Conservation (phyloP, 2,797 vertebrate species). For the Okamejei kenojei region DNA sequence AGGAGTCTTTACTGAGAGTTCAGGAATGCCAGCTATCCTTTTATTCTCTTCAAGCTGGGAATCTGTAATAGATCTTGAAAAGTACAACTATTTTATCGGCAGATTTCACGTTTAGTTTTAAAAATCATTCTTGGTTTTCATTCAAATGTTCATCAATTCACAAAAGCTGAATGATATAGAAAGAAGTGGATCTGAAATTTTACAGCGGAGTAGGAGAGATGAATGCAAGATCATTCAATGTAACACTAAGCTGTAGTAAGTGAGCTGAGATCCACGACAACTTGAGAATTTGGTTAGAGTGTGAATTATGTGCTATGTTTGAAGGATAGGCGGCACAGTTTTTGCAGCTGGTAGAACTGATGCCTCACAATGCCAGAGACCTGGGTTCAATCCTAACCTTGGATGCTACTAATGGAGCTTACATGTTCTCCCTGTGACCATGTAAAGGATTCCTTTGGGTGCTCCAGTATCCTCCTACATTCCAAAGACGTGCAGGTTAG, state of each 20-base stretch:
- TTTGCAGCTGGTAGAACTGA: too few relatives aligned
- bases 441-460: too few relatives aligned
- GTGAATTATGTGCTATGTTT: too few relatives aligned
- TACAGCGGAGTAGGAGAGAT: neutral
- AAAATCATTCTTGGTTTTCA: neutral
- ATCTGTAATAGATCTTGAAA: neutral
- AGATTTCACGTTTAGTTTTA: neutral
- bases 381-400: too few relatives aligned
- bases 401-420: too few relatives aligned
- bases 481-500: too few relatives aligned
- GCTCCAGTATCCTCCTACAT: too few relatives aligned
- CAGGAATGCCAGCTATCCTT: neutral
- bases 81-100: neutral
- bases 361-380: too few relatives aligned
- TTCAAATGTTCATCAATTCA: neutral
- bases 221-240: neutral
- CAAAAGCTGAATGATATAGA: neutral
- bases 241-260: neutral
- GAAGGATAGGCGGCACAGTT: too few relatives aligned
- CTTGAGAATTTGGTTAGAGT: too few relatives aligned
- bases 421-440: too few relatives aligned
- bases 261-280: too few relatives aligned
- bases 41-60: neutral
- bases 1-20: neutral
- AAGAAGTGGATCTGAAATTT: neutral